Evolutionary conservation across 64 coral and sea anemone species (phyloP).

Genomic region (Catalaphyllia jardinei): DNA sequence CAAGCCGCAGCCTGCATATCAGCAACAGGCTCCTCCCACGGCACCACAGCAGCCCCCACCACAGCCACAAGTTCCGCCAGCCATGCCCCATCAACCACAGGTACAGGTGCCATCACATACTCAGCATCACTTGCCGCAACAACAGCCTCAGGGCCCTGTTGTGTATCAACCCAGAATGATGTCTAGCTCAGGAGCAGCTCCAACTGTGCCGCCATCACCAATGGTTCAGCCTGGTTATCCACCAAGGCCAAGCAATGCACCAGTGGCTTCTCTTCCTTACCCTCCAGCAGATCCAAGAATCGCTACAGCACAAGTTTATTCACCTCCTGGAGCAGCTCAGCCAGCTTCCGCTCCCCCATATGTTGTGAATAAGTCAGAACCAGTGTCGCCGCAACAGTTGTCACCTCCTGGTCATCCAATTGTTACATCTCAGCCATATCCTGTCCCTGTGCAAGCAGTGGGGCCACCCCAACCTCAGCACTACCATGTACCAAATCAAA

Average conservation of each 20-base stretch:
- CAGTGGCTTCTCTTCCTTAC: not conserved
- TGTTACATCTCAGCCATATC: slow-evolving; percentile 13
- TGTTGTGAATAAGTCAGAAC: slow-evolving; percentile 35
- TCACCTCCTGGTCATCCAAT: slow-evolving; percentile 12
- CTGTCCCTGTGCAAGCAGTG: slow-evolving; percentile 6
- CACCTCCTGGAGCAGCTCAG: slow-evolving; percentile 2
- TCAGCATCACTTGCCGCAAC: slow-evolving; percentile 27
- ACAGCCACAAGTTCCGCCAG: slow-evolving; percentile 2
- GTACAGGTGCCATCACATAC: slow-evolving; percentile 26
- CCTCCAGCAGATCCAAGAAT: slow-evolving; percentile 41
- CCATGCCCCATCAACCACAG: slow-evolving; percentile 21
- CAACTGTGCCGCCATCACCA: not conserved
- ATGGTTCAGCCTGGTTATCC: slow-evolving; percentile 15
- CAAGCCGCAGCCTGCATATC: slow-evolving; percentile 9
- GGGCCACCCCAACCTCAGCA: slow-evolving; percentile 24
- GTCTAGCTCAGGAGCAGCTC: slow-evolving; percentile 6
- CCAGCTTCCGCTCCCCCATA: slow-evolving; percentile 11
- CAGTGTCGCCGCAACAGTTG: not conserved
- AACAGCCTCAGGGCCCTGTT: slow-evolving; percentile 36
- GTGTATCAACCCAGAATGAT: slow-evolving; percentile 31
- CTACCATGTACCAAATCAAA: slow-evolving; percentile 5
- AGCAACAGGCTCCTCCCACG: slow-evolving; percentile 11
- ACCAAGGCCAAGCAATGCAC: slow-evolving; percentile 21
- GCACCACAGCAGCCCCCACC: slow-evolving; percentile 43
- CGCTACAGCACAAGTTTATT: not conserved